Evolutionary conservation across 2,113 vertebrate genomes (phyloP), one percentile per base, ranked within the genome.

Genomic region (Tamias sibiricus): DNA sequence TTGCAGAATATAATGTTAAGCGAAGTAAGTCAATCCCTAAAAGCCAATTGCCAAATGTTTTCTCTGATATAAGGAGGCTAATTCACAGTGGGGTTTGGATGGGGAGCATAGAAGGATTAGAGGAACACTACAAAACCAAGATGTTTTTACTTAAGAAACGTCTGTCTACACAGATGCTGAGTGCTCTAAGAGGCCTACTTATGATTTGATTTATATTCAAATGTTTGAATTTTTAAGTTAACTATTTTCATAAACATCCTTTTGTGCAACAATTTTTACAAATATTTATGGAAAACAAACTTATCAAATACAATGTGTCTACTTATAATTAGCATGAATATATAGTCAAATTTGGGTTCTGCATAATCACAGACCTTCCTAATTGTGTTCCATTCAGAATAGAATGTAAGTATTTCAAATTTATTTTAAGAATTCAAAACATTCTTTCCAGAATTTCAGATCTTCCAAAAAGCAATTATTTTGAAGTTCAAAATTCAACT

Each of bases 101-200:
- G n/a, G n/a, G n/a, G n/a, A n/a, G n/a, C n/a, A n/a, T n/a, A n/a
- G n/a, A n/a, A n/a, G n/a, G n/a, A n/a, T n/a, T n/a, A n/a, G n/a
- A n/a, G n/a, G n/a, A n/a, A n/a, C n/a, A n/a, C n/a, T n/a, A n/a
- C n/a, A 49, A 85, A 68, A 57, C 28, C 5, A 92, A 88, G 68
- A 83, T 83, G 68, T 69, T 68, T 91, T 87, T 75, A 92, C 62
- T 95, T 66, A 84, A 42, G 30, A 59, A 68, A 71, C 2, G 54
- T 84, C 16, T 90, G 42, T 89, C 16, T 84, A n/a, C 42, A 71
- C 52, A 79, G 62, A 47, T 89, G 62, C n/a, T 52, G 47, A 66
- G 8, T 1, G 30, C 30, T 52, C 4, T 42, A 89, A n/a, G 32
- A 16, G 12, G 44, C 26, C 75, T 57, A 37, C 30, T 37, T 74